phyloP scores from a whole-genome alignment of 2,113 vertebrate genomes.

The Scomber colias region DNA sequence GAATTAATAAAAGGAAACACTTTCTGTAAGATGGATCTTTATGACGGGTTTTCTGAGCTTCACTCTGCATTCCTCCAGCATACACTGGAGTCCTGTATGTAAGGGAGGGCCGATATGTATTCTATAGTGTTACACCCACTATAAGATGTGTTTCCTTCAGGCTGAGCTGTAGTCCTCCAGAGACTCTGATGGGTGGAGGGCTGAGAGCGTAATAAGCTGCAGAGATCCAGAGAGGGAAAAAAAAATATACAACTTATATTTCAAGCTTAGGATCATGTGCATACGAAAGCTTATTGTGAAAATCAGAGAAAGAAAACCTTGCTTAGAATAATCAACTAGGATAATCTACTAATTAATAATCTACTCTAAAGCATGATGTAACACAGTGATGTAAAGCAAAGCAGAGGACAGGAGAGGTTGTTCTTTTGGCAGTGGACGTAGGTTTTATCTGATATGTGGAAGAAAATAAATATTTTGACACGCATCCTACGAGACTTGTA shows the following conservation, averaged over 20 bases:
- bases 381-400: no score
- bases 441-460: background rate
- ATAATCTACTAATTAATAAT: background rate
- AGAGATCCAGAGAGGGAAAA: background rate
- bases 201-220: slow-evolving; percentile 14
- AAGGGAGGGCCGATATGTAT: slow-evolving; percentile 1
- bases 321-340: background rate
- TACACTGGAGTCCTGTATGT: slow-evolving; percentile 12
- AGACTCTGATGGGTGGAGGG: slow-evolving; percentile 35
- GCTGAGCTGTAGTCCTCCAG: slow-evolving; percentile 10
- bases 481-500: background rate
- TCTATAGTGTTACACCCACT: slow-evolving; percentile 15
- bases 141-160: slow-evolving; percentile 4
- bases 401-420: no score
- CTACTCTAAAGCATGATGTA: background rate
- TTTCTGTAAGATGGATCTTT: no score
- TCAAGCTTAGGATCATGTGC: no score
- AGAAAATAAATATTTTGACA: background rate
- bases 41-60: no score
- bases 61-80: background rate
- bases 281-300: no score
- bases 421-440: background rate
- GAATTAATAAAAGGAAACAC: no score
- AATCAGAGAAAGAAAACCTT: background rate
- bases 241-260: no score